Base-by-base conservation (phyloP, 2,113 vertebrate species). In the Ictalurus furcatus region DNA sequence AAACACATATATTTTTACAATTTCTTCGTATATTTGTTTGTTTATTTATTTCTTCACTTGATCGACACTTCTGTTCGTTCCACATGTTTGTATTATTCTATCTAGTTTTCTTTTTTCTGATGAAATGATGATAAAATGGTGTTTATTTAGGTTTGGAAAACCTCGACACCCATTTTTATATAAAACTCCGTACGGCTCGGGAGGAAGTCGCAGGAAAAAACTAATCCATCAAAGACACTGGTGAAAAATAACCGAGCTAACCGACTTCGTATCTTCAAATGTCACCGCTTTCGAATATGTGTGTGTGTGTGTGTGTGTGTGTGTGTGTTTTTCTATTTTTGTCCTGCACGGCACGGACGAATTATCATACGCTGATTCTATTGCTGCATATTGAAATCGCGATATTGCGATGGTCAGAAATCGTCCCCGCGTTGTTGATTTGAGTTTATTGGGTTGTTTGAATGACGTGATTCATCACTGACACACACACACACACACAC, bases 391-490 rank as follows among this genome's bases (percentile, higher is more conserved):
- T 82, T 82, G 80, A 82, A 82, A 82, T 59, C 54, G 9, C 30
- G 56, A 82, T 82, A 82, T 82, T 82, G 80, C 54, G 30, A 61
- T 82, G 80, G 80, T 82, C 80, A 82, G 54, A 59, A 82, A 82
- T 82, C 80, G 80, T 13, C 56, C 37, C n/a, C 54, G 80, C 9
- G 17, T 37, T 59, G 79, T 59, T 82, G 52, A 82, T 59, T 82
- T 59, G 30, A 59, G 54, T 59, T 82, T 82, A 82, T 82, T 82
- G 80, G 56, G 56, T 82, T 82, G 54, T 82, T 59, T 82, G 80
- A 82, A 82, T 82, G 80, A 82, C 80, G 80, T 82, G 80, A 82
- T 82, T 82, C 80, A 82, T 82, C 80, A 82, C 80, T 82, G 80
- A 82, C 80, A 82, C n/a, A 37, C 80, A 37, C 80, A 81, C 79